Percentiles rank a stretch among this genome's conserved stretches.
phyloP scores from a whole-genome alignment of 2,888 invertebrate species.

The Pristionchus arcanus region DNA sequence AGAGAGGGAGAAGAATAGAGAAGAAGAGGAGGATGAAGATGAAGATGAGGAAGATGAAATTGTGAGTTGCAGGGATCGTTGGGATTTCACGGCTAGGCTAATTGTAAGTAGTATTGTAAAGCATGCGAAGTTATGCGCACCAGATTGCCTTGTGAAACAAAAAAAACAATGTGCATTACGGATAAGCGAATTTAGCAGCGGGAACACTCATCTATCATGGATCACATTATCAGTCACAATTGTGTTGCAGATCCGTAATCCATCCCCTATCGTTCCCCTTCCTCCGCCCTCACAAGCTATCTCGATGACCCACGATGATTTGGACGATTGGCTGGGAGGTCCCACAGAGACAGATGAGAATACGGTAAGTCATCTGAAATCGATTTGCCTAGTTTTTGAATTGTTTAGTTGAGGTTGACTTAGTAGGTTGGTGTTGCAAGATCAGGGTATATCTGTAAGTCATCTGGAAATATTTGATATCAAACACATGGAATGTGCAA shows the following conservation, averaged over 20 bases:
- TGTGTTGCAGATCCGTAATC: background rate
- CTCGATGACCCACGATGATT: conserved; percentile 44
- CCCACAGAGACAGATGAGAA: background rate
- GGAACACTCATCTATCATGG: too few relatives aligned
- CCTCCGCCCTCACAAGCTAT: conserved; percentile 17
- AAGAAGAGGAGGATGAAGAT: conserved; percentile 14
- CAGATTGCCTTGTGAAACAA: too few relatives aligned
- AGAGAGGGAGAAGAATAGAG: conserved; percentile 56
- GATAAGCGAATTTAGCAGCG: too few relatives aligned
- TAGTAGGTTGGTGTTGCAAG: background rate
- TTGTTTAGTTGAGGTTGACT: background rate
- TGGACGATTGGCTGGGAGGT: conserved; percentile 53
- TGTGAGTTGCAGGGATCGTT: background rate
- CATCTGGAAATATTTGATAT: background rate
- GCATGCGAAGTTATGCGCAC: too few relatives aligned
- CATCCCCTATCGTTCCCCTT: conserved; percentile 34
- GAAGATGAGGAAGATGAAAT: conserved; percentile 16
- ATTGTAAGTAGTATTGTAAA: background rate
- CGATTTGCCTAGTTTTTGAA: background rate
- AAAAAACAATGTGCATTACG: too few relatives aligned
- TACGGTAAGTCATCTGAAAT: background rate
- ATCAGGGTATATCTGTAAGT: background rate
- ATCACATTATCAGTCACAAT: too few relatives aligned
- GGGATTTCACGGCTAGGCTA: background rate
- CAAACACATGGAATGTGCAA: background rate